Base-by-base conservation (phyloP, 64 coral and sea anemone species). In the Cladopsammia gracilis region DNA sequence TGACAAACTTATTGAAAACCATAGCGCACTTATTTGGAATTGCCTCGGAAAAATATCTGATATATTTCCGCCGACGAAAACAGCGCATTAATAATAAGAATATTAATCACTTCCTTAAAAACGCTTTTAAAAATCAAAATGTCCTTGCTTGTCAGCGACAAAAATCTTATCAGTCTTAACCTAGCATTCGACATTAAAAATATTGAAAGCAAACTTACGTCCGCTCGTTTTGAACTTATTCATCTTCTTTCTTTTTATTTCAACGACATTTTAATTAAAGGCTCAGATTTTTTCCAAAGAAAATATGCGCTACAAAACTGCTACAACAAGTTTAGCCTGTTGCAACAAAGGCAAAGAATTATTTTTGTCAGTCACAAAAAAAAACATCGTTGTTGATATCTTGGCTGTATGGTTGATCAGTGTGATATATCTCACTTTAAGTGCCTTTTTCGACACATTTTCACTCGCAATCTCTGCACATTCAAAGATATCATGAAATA, bases 111-210 rank as follows among this genome's bases (percentile, higher is more conserved):
- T 84, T 84, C 80, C 62, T 84, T 68, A 50, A 67, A 48, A 64
- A 45, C 62, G 62, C 48, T 84, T 82, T 50, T 66, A 49, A 84
- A 24, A 50, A 67, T 84, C 7, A 84, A 84, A 68, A 49, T 48
- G 61, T 64, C 46, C 45, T 84, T 22, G 42, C 80, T 84, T 67
- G 19, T 65, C 58, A 83, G 42, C 26, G 80, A 24, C 46, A 84
- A 8, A 22, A 50, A 77, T 84, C 80, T 84, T 84, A 84, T 84
- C 80, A 49, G 58, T 44, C 45, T 66, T 25, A 84, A 48, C 46
- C 61, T 84, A 67, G 67, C 80, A 67, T 84, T 84, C 80, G 42
- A 66, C 80, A 84, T 67, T 51, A 84, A 84, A 80, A 67, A 67
- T 67, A 84, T n/a, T 66, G 62, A 84, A 84, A 48, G 80, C 26